Conservation (phyloP, 2,888 invertebrate species). For the Meiosimyza decipiens region DNA sequence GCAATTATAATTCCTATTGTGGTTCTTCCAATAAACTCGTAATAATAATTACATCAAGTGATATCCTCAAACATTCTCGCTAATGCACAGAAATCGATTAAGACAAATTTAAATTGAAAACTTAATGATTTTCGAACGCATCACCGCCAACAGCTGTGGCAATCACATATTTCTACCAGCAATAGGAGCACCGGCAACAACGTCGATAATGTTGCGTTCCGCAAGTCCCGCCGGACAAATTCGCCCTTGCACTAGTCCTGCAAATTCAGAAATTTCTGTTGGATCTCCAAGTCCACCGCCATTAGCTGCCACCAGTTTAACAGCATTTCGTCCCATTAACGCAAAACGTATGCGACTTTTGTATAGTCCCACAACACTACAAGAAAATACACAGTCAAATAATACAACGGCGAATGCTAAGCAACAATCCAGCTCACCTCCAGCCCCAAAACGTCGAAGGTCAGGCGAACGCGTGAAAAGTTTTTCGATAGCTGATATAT, state of each 20-base stretch:
- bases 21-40: no score
- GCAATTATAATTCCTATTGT: no score
- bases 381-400: neutral
- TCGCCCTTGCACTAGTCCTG: slow-evolving; percentile 59
- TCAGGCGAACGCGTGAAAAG: slow-evolving; percentile 82
- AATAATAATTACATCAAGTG: no score
- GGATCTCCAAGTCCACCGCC: slow-evolving; percentile 66
- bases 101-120: neutral
- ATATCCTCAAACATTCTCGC: no score
- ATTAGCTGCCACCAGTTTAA: slow-evolving; percentile 69
- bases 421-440: neutral
- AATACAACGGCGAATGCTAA: neutral
- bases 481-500: slow-evolving; percentile 90
- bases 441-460: slow-evolving; percentile 42
- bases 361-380: slow-evolving; percentile 31
- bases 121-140: slow-evolving; percentile 23
- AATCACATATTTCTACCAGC: neutral
- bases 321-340: slow-evolving; percentile 72
- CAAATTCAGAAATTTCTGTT: slow-evolving; percentile 67
- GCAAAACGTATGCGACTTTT: slow-evolving; percentile 54
- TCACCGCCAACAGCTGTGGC: no score
- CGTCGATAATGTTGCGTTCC: slow-evolving; percentile 62
- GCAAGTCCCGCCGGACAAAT: slow-evolving; percentile 52
- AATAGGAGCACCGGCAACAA: neutral
- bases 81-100: no score